These are phyloP conservation scores for Tortricodes alternella DNA, from an alignment of 2,888 invertebrate genomes.

Conservation along the genomic window DNA sequence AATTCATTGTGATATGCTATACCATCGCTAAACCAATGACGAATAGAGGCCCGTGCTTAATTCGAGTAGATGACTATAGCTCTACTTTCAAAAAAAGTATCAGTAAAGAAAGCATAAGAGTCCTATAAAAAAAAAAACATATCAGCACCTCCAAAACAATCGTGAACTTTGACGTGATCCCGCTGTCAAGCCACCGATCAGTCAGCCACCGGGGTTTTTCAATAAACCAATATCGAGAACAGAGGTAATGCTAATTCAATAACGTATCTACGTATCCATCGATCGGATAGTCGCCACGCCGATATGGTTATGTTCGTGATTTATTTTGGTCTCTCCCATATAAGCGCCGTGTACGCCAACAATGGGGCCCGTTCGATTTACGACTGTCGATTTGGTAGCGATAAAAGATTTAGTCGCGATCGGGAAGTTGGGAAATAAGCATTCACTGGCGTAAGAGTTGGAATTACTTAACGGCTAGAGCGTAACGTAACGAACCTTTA, in stretches of 20 bases:
- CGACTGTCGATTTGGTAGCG: constrained; percentile 77
- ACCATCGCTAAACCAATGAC: too few species aligned
- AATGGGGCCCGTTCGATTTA: constrained; percentile 76
- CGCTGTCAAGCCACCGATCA: not conserved
- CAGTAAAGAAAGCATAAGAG: not conserved
- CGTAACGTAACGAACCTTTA: not conserved
- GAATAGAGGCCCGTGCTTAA: too few species aligned
- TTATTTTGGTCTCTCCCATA: constrained; percentile 79
- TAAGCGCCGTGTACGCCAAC: constrained; percentile 74
- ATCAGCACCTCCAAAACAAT: not conserved
- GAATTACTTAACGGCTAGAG: constrained; percentile 26
- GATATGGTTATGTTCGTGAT: constrained; percentile 80
- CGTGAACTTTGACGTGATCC: not conserved
- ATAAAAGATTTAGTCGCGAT: constrained; percentile 71
- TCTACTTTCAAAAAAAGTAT: not conserved
- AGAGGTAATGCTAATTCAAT: constrained; percentile 80
- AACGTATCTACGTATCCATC: constrained; percentile 73
- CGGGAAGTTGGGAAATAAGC: constrained; percentile 32
- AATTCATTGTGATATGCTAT: too few species aligned
- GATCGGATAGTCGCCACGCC: constrained; percentile 73
- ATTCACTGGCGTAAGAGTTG: not conserved
- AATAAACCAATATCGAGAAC: constrained; percentile 62
- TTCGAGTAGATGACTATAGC: too few species aligned
- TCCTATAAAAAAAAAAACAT: constrained; percentile 2
- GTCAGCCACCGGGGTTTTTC: constrained; percentile 11